phyloP scores from a whole-genome alignment of 2,113 vertebrate species.

The Montifringilla adamsi region DNA sequence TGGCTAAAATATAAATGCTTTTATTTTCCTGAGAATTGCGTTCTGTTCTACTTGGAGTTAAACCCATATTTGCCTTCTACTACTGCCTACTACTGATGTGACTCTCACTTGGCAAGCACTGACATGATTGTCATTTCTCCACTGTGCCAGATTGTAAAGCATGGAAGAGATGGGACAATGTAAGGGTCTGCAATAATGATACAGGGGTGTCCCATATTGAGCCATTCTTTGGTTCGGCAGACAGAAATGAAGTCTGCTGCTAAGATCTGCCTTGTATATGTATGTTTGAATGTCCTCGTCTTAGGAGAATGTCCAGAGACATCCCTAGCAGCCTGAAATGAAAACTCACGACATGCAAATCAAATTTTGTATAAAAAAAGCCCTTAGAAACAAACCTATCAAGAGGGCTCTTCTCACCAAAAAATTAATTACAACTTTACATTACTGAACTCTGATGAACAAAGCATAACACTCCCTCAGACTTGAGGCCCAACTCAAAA shows the following conservation, averaged over 20 bases:
- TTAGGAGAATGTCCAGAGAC: not conserved
- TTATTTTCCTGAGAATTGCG: slow-evolving; percentile 31
- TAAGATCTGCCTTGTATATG: not conserved
- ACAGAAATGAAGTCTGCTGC: not conserved
- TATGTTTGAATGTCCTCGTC: not conserved
- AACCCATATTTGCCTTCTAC: not conserved
- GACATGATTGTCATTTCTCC: not conserved
- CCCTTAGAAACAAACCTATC: slow-evolving; percentile 25
- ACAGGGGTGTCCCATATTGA: not conserved
- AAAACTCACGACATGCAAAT: slow-evolving; percentile 34
- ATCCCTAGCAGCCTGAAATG: slow-evolving; percentile 33
- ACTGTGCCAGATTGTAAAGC: not conserved
- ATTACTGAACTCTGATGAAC: slow-evolving; percentile 12
- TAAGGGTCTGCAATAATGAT: not conserved
- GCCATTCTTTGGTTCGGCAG: slow-evolving; percentile 32
- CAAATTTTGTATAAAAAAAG: not conserved
- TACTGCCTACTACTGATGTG: not conserved
- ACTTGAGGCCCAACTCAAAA: not conserved
- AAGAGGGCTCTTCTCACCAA: not conserved
- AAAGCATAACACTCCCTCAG: slow-evolving; percentile 31
- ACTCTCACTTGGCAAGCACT: not conserved
- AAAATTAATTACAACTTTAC: slow-evolving; percentile 13
- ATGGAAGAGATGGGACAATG: not conserved
- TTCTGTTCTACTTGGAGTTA: not conserved
- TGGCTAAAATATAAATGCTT: not conserved